These are phyloP conservation scores for Hypena proboscidalis DNA, from an alignment of 2,888 invertebrate species.

Conservation along the genomic window DNA sequence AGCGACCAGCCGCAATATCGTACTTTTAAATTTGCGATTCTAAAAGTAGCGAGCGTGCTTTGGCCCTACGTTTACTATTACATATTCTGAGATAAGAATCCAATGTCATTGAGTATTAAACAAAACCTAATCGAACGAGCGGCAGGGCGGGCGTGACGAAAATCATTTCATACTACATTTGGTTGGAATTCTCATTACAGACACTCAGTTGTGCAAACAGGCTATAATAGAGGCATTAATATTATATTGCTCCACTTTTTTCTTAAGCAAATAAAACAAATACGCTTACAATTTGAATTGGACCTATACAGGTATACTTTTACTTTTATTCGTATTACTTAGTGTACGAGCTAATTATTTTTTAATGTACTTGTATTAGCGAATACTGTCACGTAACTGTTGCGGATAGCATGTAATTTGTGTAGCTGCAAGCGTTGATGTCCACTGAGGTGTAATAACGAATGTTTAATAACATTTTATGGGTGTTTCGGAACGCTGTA, in stretches of 20 bases:
- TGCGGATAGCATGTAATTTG: conserved; percentile 29
- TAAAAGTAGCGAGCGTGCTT: no score
- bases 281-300: conserved; percentile 23
- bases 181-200: conserved; percentile 10
- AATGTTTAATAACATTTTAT: no score
- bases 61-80: not conserved
- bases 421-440: conserved; percentile 8
- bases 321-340: conserved; percentile 37
- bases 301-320: conserved; percentile 32
- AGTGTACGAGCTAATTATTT: conserved; percentile 37
- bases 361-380: conserved; percentile 27
- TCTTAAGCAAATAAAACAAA: conserved; percentile 8
- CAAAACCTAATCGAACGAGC: conserved; percentile 1
- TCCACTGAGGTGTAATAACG: conserved; percentile 16
- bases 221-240: conserved; percentile 7
- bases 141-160: conserved; percentile 14
- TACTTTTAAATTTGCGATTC: no score
- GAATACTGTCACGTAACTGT: conserved; percentile 26
- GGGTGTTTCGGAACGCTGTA: no score
- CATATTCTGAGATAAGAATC: not conserved
- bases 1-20: no score
- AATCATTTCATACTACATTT: conserved; percentile 8
- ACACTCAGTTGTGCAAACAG: conserved; percentile 19
- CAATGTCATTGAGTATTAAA: not conserved
- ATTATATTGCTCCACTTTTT: conserved; percentile 12